Base-by-base conservation (phyloP, 2,797 vertebrate species). In the Gobionotothen gibberifrons region DNA sequence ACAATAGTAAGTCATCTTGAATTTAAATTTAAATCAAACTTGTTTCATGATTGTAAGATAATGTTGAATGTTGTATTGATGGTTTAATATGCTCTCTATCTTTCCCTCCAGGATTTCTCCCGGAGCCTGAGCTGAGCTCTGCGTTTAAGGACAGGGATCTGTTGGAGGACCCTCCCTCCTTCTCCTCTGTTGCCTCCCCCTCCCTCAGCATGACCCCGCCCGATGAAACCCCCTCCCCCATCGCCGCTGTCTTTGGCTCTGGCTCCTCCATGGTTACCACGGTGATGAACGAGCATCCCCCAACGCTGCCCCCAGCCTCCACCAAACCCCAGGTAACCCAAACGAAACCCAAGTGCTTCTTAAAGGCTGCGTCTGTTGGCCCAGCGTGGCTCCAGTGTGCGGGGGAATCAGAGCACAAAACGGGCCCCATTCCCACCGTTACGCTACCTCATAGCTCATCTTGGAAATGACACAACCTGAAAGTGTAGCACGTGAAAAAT, bases 291-390 rank as follows among this genome's bases (percentile, higher is more conserved):
- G 96, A 97, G 86, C 96, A 96, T 85, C 94, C 95, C 83, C 94
- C 94, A 73, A 93, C 95, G 51, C 88, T 94, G 78, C 92, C 95
- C 36, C 93, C 95, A 49, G 94, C 95, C 19, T 95, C 96, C 63
- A 94, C 95, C 73, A 93, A 93, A 84, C 92, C 96, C 69, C 96
- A 97, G 97, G 97, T 98, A 96, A 92, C 86, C 77, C 82, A 52
- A 52, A 48, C 36, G 6, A 70, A 74, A 71, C 78, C 71, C 53
- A 19, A 74, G 77, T 36, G 72, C 87, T 89, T 81, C 85, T 90
- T 90, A 87, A 78, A 85, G 82, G 71, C 82, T 68, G 67, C 56
- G 61, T 78, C 75, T 85, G 79, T 81, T 81, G 78, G 17, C 79
- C 85, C 79, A 76, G 85, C 69, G 61, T 79, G 86, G 67, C 46